These are phyloP conservation scores for Oscheius onirici DNA, from an alignment of 2,888 invertebrate species.

Conservation along the genomic window DNA sequence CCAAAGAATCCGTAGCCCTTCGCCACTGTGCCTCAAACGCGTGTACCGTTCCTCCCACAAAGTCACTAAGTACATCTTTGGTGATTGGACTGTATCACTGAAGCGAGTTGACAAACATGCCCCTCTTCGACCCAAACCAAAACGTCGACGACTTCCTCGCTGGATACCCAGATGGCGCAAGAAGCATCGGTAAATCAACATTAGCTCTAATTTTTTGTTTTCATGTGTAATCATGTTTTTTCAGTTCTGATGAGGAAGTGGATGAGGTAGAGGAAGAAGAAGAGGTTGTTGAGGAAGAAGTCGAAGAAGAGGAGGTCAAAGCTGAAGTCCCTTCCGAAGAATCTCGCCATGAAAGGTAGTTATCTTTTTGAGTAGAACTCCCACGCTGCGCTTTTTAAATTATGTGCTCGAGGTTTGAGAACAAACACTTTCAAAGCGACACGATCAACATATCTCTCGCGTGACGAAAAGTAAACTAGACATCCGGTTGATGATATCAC, in stretches of 20 bases:
- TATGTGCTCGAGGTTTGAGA: slow-evolving; percentile 4
- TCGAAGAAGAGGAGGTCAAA: slow-evolving; percentile 22
- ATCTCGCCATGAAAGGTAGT: slow-evolving; percentile 33
- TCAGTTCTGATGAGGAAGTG: slow-evolving; percentile 57
- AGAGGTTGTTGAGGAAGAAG: slow-evolving; percentile 45
- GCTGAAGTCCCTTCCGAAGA: slow-evolving; percentile 39
- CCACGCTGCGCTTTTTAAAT: slow-evolving; percentile 20
- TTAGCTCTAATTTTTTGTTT: neutral
- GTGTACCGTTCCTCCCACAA: slow-evolving; percentile 6
- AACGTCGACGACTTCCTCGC: slow-evolving; percentile 37
- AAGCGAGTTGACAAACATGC: slow-evolving; percentile 46
- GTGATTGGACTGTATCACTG: slow-evolving; percentile 44
- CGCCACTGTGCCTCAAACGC: slow-evolving; percentile 28
- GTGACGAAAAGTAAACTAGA: slow-evolving; percentile 25
- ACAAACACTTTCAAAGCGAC: slow-evolving; percentile 26
- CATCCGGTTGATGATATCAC: slow-evolving; percentile 3
- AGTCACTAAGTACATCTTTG: slow-evolving; percentile 28
- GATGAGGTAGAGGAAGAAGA: slow-evolving; percentile 62
- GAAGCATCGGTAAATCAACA: slow-evolving; percentile 15
- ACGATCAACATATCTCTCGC: slow-evolving; percentile 25
- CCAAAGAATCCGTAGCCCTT: slow-evolving; percentile 13
- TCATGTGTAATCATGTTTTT: slow-evolving; percentile 17
- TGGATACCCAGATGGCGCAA: slow-evolving; percentile 53
- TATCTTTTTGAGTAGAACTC: neutral
- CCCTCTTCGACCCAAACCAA: slow-evolving; percentile 39